phyloP scores from a whole-genome alignment of 2,797 vertebrate genomes.

The Arctocebus calabarensis region DNA sequence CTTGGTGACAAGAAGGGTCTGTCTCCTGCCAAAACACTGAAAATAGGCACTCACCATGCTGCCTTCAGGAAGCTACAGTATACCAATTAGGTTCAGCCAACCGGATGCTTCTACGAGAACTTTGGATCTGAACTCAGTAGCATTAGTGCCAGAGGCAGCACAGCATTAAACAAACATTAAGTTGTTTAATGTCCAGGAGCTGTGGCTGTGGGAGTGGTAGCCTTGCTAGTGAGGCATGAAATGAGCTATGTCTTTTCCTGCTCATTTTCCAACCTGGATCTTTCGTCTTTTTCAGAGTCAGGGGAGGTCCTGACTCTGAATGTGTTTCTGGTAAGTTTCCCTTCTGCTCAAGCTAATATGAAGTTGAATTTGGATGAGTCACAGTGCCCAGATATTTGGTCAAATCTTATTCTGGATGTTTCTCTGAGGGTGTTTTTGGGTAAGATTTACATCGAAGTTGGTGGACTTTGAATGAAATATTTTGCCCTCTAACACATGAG shows the following conservation, averaged over 20 bases:
- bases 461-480: not conserved
- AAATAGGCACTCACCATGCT: not conserved
- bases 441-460: not conserved
- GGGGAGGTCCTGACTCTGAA: not conserved
- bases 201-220: not conserved
- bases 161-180: too few species aligned
- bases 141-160: not conserved
- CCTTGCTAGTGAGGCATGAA: not conserved
- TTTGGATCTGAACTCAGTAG: not conserved
- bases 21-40: not conserved
- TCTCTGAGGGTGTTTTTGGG: not conserved
- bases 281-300: not conserved
- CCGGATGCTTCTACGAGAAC: not conserved
- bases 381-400: not conserved
- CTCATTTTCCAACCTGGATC: not conserved
- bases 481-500: not conserved
- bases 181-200: not conserved
- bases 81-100: not conserved
- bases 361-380: not conserved
- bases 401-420: conserved; percentile 15
- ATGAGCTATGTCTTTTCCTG: not conserved
- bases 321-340: not conserved
- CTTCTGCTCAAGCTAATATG: not conserved
- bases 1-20: not conserved
- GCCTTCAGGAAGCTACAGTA: not conserved